A percentile compares a stretch with the other conserved stretches of the same genome.
These are phyloP conservation scores for Drosophila parvula DNA, from an alignment of 1,140 invertebrate species.

Conservation along the genomic window DNA sequence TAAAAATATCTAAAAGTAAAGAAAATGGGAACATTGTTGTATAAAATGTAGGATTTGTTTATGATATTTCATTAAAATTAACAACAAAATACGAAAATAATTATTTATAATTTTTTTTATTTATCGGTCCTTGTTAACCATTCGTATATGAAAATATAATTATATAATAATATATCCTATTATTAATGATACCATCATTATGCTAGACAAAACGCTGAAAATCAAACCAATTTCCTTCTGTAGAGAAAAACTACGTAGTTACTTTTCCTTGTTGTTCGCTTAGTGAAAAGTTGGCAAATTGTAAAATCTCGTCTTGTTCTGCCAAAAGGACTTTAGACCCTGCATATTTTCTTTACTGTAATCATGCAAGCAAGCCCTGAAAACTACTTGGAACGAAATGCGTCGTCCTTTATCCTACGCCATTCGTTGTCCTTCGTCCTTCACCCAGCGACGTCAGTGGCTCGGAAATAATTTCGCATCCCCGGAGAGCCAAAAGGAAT, in stretches of 20 bases:
- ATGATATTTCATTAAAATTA: too few relatives aligned
- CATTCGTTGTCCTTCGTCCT: conserved; percentile 33
- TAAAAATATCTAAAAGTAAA: too few relatives aligned
- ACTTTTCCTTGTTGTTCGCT: not conserved
- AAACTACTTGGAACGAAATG: conserved; percentile 6
- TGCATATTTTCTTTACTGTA: conserved; percentile 10
- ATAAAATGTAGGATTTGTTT: too few relatives aligned
- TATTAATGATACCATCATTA: too few relatives aligned
- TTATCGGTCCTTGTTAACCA: not conserved
- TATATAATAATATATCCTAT: not conserved
- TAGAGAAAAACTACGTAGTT: not conserved
- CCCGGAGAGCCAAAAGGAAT: conserved; percentile 58
- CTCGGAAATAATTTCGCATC: conserved; percentile 73
- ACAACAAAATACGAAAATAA: too few relatives aligned
- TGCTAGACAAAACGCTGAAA: not conserved
- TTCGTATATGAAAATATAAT: not conserved
- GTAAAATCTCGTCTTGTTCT: not conserved
- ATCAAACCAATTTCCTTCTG: not conserved
- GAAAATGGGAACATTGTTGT: too few relatives aligned
- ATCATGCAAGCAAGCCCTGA: conserved; percentile 1
- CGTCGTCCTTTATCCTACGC: not conserved
- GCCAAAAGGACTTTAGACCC: not conserved
- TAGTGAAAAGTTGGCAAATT: not conserved
- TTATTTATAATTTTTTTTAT: too few relatives aligned
- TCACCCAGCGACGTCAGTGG: conserved; percentile 49